phyloP scores from a whole-genome alignment of 2,797 vertebrate species.

The Fundulus diaphanus region DNA sequence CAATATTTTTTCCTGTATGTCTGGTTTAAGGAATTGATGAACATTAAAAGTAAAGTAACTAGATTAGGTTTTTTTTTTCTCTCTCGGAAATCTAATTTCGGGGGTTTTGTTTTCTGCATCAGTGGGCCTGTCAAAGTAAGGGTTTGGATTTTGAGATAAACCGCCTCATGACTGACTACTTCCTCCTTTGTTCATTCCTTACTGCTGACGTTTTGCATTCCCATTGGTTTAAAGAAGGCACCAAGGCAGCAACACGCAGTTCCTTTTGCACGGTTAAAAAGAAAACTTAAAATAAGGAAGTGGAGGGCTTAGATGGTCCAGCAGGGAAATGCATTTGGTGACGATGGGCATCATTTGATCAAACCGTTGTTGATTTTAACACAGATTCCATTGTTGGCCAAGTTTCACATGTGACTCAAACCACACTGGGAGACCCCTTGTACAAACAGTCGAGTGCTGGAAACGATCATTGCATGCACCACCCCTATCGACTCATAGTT shows the following conservation, averaged over 20 bases:
- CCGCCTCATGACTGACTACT: constrained; percentile 28
- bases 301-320: neutral
- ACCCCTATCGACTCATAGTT: neutral
- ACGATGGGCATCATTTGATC: neutral
- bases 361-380: too few relatives aligned
- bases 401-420: too few relatives aligned
- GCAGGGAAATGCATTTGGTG: neutral
- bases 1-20: constrained; percentile 59
- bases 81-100: neutral
- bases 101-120: neutral
- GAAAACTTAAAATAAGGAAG: neutral
- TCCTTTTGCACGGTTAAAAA: neutral
- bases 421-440: too few relatives aligned
- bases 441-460: neutral
- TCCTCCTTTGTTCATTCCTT: constrained; percentile 26
- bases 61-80: constrained; percentile 7
- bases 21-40: constrained; percentile 44
- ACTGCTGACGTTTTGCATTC: constrained; percentile 1
- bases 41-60: constrained; percentile 33
- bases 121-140: constrained; percentile 71
- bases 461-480: neutral
- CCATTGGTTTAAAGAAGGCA: constrained; percentile 3
- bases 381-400: too few relatives aligned
- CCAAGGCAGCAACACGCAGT: constrained; percentile 48
- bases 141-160: constrained; percentile 80